A percentile compares a stretch with the other conserved stretches of the same genome.
These are phyloP conservation scores for Pyrocephalus nanus DNA, from an alignment of 2,797 vertebrate genomes.

Conservation along the genomic window DNA sequence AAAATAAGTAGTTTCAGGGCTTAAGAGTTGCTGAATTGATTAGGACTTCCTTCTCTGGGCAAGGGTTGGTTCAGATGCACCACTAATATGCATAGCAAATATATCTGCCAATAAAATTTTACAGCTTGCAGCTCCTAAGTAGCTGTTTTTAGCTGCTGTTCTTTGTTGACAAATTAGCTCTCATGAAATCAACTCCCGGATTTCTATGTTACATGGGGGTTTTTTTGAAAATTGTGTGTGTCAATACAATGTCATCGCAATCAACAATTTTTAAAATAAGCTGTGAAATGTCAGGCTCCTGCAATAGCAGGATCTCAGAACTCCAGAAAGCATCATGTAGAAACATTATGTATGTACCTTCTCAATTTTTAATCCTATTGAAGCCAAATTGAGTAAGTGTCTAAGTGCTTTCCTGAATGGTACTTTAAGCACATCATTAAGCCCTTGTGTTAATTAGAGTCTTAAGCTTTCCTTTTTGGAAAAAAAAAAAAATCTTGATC, in stretches of 20 bases:
- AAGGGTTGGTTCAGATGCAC: neutral
- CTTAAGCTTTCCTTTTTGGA: neutral
- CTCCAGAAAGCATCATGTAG: neutral
- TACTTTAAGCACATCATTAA: conserved; percentile 29
- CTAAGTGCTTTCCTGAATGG: conserved; percentile 26
- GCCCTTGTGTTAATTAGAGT: conserved; percentile 27
- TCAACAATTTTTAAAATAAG: neutral
- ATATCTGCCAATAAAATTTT: neutral
- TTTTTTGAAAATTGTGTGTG: neutral
- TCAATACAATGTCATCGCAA: neutral
- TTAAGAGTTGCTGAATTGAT: neutral
- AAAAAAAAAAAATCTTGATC: neutral
- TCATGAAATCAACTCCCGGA: neutral
- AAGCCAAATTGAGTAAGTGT: conserved; percentile 46
- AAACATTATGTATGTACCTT: neutral
- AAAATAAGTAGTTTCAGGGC: neutral
- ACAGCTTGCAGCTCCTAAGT: neutral
- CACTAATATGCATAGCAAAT: neutral
- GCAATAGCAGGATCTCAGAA: neutral
- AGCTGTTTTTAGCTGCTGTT: neutral
- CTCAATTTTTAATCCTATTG: conserved; percentile 10
- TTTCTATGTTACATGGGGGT: neutral
- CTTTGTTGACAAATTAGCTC: neutral
- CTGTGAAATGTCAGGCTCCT: neutral
- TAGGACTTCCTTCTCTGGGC: neutral